phyloP scores from a whole-genome alignment of 1,140 invertebrate genomes.

The Monochamus saltuarius region DNA sequence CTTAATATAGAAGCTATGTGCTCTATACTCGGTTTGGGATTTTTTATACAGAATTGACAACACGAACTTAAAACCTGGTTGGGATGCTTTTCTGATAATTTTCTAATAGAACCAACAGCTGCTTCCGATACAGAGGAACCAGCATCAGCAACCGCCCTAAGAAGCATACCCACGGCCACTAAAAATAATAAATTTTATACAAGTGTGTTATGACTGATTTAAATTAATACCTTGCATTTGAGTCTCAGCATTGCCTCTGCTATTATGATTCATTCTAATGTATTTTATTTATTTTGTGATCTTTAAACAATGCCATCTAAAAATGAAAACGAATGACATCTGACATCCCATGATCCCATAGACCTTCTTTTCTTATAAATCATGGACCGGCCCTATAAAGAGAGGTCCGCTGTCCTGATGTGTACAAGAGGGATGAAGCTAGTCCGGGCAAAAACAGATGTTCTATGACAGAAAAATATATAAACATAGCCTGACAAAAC shows the following conservation, averaged over 20 bases:
- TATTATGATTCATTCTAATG: slow-evolving; percentile 8
- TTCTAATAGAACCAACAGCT: slow-evolving; percentile 57
- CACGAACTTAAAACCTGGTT: slow-evolving; percentile 56
- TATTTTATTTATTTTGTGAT: no score
- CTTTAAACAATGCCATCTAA: no score
- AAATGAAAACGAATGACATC: no score
- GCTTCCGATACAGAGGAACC: slow-evolving; percentile 57
- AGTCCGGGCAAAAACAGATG: no score
- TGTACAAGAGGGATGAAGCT: no score
- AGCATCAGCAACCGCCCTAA: slow-evolving; percentile 62
- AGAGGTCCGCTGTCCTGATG: no score
- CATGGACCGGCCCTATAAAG: no score
- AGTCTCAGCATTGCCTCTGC: slow-evolving; percentile 41
- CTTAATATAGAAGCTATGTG: slow-evolving; percentile 54
- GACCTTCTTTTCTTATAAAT: no score
- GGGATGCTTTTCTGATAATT: slow-evolving; percentile 60
- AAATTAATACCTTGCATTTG: slow-evolving; percentile 45
- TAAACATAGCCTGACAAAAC: no score
- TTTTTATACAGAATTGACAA: slow-evolving; percentile 55
- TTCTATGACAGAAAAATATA: no score
- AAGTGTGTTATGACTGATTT: slow-evolving; percentile 6
- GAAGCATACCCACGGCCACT: slow-evolving; percentile 61
- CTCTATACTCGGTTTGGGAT: slow-evolving; percentile 49
- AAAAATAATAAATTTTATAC: slow-evolving; percentile 34
- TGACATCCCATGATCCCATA: no score